Base-by-base conservation (phyloP, 1,140 invertebrate species). In the Cyrtorhinus lividipennis region DNA sequence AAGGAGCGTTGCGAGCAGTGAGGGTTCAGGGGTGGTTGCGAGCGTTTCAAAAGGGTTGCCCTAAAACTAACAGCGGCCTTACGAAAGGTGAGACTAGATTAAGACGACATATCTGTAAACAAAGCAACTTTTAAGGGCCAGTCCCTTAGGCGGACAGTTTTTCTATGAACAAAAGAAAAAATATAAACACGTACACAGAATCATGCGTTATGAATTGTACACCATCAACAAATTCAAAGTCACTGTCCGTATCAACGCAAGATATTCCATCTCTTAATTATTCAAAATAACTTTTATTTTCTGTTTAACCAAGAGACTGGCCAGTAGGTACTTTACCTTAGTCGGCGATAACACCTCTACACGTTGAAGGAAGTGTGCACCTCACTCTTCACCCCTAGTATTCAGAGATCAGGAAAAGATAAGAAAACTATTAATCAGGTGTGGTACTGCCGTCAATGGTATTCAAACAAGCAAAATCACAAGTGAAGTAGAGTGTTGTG, bases 321-420 rank as follows among this genome's bases (percentile, higher is more conserved):
- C 63, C 59, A 53, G 24, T 61, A 25, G 38, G 59, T 64, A 64
- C 63, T 64, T 64, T 64, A 64, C 63, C 63, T 64, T 60, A 48
- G 53, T 53, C 23, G 48, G 63, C 45, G 63, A 46, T 56, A 53
- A 59, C 38, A 61, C 38, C 60, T 61, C 63, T 64, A 64, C 58
- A 64, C 45, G 60, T 18, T 45, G 60, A 61, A 22, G 27, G 20
- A 30, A n/a, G 56, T 56, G 27, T 30, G 48, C 27, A 38, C 24
- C 27, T 22, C 56, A 53, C 56, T 58, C 62, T 63, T 63, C 56
- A 23, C 27, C 45, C 63, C 59, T 64, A 64, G 53, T 57, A 59
- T 64, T 64, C 53, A 61, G 44, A 61, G 59, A 59, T 64, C 58
- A 61, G 64, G 53, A 64, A 65, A 65, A 64, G 62, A 65, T 62